Evolutionary conservation across 2,888 invertebrate species (phyloP), one percentile per base, ranked within the genome.

Genomic region (Octodonta nipae): DNA sequence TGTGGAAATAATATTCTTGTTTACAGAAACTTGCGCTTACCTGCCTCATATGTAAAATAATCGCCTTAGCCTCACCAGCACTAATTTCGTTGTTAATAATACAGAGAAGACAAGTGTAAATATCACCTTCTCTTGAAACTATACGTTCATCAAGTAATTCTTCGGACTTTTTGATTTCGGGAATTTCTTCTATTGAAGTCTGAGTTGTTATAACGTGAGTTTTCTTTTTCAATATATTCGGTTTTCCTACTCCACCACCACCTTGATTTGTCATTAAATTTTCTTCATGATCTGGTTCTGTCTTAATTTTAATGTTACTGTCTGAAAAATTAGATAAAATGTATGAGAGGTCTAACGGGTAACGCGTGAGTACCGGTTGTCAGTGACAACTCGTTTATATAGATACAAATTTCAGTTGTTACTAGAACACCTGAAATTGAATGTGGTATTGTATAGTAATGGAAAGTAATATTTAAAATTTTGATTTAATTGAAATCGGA

Each of bases 41-140:
- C 0, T 50, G 46, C 50, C 71, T 73, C 47, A 81, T 57, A 43
- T 84, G 83, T 0, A 63, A 52, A 46, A 71, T 68, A 36, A 78
- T 74, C 0, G 60, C 53, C 38, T 71, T 71, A 1, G 75, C 70
- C 45, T 75, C 73, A 11, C 67, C 66, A 15, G 56, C 53, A 5
- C 55, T 52, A 15, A 59, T 59, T 16, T 65, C 62, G 7, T 56
- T 54, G 7, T 54, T 51, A n/a, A n/a, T n/a, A 15, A 62, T 52
- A 45, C 73, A 73, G 25, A 72, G 45, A 3, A 68, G 52, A 43
- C 74, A 74, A n/a, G 66, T 65, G 37, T 70, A 74, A n/a, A 60
- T 48, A 12, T 59, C 56, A 2, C 63, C 68, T 24, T 44, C 44
- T n/a, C 46, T 42, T 2, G 44, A 35, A 2, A 54, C 50, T 30